These are phyloP conservation scores for Ptychoptera contaminata DNA, from an alignment of 2,888 invertebrate genomes.

Conservation along the genomic window DNA sequence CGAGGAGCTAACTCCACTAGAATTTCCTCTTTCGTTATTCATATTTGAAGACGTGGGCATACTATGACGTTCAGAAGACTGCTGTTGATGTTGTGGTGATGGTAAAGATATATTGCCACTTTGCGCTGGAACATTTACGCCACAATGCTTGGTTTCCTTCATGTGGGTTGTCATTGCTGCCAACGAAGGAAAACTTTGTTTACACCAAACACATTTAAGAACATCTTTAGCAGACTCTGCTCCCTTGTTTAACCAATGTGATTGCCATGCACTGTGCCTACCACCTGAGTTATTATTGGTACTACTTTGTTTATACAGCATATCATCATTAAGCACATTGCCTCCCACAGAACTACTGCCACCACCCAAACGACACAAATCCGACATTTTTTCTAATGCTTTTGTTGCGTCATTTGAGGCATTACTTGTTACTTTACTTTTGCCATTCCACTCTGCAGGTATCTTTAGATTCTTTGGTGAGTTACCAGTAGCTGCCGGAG, in stretches of 20 bases:
- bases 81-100: slow-evolving; percentile 35
- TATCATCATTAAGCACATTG: slow-evolving; percentile 10
- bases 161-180: slow-evolving; percentile 93
- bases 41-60: too few relatives aligned
- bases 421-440: slow-evolving; percentile 46
- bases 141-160: slow-evolving; percentile 96
- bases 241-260: slow-evolving; percentile 93
- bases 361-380: slow-evolving; percentile 69
- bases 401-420: slow-evolving; percentile 71
- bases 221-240: slow-evolving; percentile 93
- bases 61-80: slow-evolving; percentile 23
- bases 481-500: slow-evolving; percentile 56
- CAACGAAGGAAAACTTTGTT: slow-evolving; percentile 87
- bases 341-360: slow-evolving; percentile 47
- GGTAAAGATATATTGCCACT: slow-evolving; percentile 36
- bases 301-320: slow-evolving; percentile 8
- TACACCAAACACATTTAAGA: slow-evolving; percentile 95
- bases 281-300: slow-evolving; percentile 34
- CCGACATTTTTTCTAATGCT: slow-evolving; percentile 82
- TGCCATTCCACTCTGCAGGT: slow-evolving; percentile 60
- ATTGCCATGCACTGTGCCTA: slow-evolving; percentile 87
- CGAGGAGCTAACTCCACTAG: slow-evolving; percentile 27
- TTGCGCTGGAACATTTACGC: slow-evolving; percentile 66
- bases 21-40: slow-evolving; percentile 18
- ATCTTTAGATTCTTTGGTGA: slow-evolving; percentile 51